Conservation (phyloP, 2,888 invertebrate genomes). For the Lepidochrysops patricia region DNA sequence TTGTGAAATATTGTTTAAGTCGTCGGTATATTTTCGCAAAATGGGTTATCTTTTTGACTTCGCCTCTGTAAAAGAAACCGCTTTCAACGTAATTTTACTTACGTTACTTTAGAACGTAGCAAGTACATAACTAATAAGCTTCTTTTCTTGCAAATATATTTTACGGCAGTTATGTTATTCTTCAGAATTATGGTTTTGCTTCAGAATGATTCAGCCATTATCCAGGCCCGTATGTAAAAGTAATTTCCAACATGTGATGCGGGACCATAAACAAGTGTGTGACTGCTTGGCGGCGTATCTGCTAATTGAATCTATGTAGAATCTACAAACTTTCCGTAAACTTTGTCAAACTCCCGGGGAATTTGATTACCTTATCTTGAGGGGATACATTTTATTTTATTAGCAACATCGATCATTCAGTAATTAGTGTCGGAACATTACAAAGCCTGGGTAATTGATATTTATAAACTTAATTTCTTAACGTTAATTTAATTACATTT, state of each 20-base stretch:
- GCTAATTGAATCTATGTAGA: conserved; percentile 67
- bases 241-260: conserved; percentile 7
- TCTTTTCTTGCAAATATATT: not conserved
- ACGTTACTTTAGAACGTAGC: too few species aligned
- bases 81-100: too few species aligned
- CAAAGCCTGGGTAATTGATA: not conserved
- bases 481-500: too few species aligned
- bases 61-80: too few species aligned
- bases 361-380: conserved; percentile 62
- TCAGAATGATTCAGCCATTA: not conserved
- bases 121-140: not conserved
- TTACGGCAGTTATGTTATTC: not conserved
- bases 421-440: not conserved
- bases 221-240: not conserved
- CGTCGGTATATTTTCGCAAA: not conserved
- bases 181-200: not conserved
- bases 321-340: conserved; percentile 55
- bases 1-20: not conserved
- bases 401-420: not conserved
- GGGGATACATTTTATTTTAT: conserved; percentile 43
- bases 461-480: not conserved
- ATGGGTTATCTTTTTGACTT: too few species aligned
- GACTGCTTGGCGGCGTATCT: conserved; percentile 41
- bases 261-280: conserved; percentile 9
- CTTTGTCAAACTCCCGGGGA: conserved; percentile 53